Base-by-base conservation (phyloP, 1,140 invertebrate genomes). In the Pseudomyrmex concolor region DNA sequence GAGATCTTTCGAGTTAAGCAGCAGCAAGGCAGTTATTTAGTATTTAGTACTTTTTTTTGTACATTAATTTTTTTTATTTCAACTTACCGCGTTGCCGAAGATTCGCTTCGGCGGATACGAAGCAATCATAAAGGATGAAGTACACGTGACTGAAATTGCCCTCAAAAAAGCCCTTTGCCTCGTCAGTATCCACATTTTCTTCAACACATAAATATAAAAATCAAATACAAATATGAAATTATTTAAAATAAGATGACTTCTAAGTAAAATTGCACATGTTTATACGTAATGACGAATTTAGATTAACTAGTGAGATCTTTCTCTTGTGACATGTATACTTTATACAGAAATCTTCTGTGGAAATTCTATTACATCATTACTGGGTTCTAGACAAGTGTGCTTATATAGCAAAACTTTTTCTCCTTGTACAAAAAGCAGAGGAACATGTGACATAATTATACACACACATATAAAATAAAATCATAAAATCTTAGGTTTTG, bases 61-160 rank as follows among this genome's bases (percentile, higher is more conserved):
- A 71, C 12, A 12, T 51, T 51, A 51, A 51, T 51, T 13, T 51
- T 51, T 51, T 51, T 51, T 13, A 12, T 51, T 50, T 22, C 10
- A 45, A 71, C 93, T 94, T 95, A 99, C 98, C 98, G 96, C 97
- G 96, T 94, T 98, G 98, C 84, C 97, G 96, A 25, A 99, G 94
- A 94, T 98, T 98, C 63, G 96, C 96, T 95, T 99, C 98, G 55
- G 98, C 97, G 91, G 96, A 96, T 55, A 98, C 97, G 93, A 99
- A 99, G 92, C 97, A 98, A 93, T 99, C 98, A 94, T 99, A 98
- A 64, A 99, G 96, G 89, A 99, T 97, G 92, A 97, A 98, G 93
- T 99, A 99, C 45, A 99, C 97, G 95, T 98, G 97, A 91, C 97
- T 98, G 92, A 98, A 99, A 94, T 99, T 98, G 51, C 96, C 96